Evolutionary conservation across 2,888 invertebrate genomes (phyloP).

Genomic region (Coleophora flavipennella): DNA sequence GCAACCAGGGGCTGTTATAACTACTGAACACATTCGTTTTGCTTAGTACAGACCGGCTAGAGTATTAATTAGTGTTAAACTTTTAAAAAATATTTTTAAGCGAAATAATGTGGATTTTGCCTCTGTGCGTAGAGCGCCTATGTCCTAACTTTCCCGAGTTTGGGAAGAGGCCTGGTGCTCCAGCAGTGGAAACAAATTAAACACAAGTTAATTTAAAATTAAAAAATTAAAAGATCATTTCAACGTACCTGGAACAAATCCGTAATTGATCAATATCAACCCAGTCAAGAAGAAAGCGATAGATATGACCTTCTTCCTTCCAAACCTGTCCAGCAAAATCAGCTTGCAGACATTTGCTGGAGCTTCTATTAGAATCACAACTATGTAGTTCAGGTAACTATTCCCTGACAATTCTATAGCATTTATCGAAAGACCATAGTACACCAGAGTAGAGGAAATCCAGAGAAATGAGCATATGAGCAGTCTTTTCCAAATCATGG

Average conservation of each 20-base stretch:
- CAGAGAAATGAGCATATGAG: constrained; percentile 82
- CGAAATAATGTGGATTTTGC: too few species aligned
- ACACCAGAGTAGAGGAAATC: constrained; percentile 84
- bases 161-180: too few species aligned
- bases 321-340: constrained; percentile 75
- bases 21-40: too few species aligned
- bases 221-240: too few species aligned
- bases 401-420: constrained; percentile 83
- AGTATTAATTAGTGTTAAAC: too few species aligned
- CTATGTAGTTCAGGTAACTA: constrained; percentile 84
- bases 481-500: constrained; percentile 72
- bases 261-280: constrained; percentile 73
- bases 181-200: too few species aligned
- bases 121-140: too few species aligned
- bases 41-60: too few species aligned
- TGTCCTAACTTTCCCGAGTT: too few species aligned
- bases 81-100: too few species aligned
- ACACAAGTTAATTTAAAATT: too few species aligned
- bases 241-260: constrained; percentile 72
- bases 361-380: constrained; percentile 76
- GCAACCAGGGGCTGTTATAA: too few species aligned
- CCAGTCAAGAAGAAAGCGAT: constrained; percentile 76
- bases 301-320: constrained; percentile 76
- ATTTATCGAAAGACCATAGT: constrained; percentile 85
- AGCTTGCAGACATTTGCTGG: constrained; percentile 80